Evolutionary conservation across 2,797 vertebrate genomes (phyloP), one percentile per base, ranked within the genome.

Genomic region (Triplophysa yarkandensis): DNA sequence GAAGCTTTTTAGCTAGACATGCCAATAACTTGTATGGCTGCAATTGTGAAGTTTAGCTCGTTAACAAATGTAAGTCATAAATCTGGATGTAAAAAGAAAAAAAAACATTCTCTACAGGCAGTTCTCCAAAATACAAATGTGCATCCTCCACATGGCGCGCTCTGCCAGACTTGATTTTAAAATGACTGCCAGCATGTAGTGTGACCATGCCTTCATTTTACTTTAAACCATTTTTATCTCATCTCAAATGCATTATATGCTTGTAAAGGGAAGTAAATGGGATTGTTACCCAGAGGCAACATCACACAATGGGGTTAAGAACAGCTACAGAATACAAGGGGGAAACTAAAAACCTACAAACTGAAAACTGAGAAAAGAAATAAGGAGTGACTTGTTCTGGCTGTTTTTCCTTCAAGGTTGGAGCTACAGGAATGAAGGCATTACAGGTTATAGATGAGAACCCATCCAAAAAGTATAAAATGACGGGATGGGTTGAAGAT

Each of bases 361-460:
- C 57, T 62, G 30, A 48, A 67, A 60, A 64, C 28, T 30, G 16
- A 23, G 19, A 54, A 2, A 36, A 11, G 4, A 2, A 23, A 61
- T 21, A 14, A 23, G 16, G 34, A 8, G n/a, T 52, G 17, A 72
- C 17, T n/a, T 61, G 13, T 71, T 61, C 50, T 54, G 63, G 57
- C 48, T 64, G 9, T 28, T 23, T 57, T 52, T 6, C 21, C 67
- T 10, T 58, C 55, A 67, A 50, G 44, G 48, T 28, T 48, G 44
- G 63, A 64, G 21, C 28, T 39, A 46, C 30, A 77, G 44, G 65
- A 62, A 46, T 50, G 28, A 10, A 76, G 43, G 39, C 9, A 65
- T 48, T 50, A 46, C 54, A 65, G 30, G 44, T 68, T 66, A 77
- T 54, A n/a, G 21, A n/a, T n/a, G 14, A 48, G 19, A 41, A 62